These are phyloP conservation scores for Pantherophis vulpinus DNA, from an alignment of 2,797 vertebrate genomes.

Conservation along the genomic window DNA sequence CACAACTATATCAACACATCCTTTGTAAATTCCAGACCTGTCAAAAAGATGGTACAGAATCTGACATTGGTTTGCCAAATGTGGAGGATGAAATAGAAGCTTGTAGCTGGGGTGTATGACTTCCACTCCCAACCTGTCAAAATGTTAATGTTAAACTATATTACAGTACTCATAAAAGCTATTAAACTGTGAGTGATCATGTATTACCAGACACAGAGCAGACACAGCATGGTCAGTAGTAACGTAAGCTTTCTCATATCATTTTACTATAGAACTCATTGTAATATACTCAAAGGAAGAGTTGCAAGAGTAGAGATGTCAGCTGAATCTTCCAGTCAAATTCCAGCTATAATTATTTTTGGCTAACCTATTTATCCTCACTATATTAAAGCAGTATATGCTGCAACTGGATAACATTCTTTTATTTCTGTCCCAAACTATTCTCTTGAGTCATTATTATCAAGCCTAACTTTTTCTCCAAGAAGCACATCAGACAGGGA, in stretches of 20 bases:
- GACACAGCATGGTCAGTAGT: not conserved
- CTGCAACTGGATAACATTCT: constrained; percentile 6
- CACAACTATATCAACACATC: not conserved
- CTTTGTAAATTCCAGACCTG: not conserved
- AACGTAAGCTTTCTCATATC: not conserved
- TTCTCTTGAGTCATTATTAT: not conserved
- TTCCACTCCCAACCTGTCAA: constrained; percentile 20
- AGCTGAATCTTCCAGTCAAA: constrained; percentile 10
- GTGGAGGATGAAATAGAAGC: constrained; percentile 11
- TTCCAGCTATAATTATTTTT: constrained; percentile 13
- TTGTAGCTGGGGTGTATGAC: not conserved
- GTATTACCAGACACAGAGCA: constrained; percentile 15
- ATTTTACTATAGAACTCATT: not conserved
- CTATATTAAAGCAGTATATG: not conserved
- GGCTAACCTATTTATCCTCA: not conserved
- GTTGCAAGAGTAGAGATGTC: not conserved
- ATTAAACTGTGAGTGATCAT: constrained; percentile 1
- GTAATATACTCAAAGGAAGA: not conserved
- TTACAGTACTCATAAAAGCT: not conserved
- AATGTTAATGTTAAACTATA: constrained; percentile 26
- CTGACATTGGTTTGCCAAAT: constrained; percentile 34
- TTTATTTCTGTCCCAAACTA: not conserved
- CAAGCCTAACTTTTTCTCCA: not conserved
- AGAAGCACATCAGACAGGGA: not conserved
- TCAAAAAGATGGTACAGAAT: constrained; percentile 5